These are phyloP conservation scores for Protosalanx chinensis DNA, from an alignment of 2,797 vertebrate species.

Conservation along the genomic window DNA sequence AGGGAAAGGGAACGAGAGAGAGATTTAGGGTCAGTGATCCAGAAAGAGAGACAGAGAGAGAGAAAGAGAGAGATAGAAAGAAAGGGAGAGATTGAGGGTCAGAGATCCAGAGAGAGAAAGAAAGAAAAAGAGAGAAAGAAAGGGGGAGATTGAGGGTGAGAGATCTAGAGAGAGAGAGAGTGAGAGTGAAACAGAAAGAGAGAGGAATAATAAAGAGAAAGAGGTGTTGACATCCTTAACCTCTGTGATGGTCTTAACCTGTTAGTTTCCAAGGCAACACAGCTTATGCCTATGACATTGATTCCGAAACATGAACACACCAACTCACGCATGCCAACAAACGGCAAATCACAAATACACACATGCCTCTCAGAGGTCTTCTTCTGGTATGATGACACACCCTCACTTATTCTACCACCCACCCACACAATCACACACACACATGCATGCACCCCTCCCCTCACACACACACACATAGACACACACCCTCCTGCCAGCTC, in stretches of 20 bases:
- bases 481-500: conserved; percentile 10
- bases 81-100: background rate
- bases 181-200: background rate
- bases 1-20: background rate
- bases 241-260: conserved; percentile 40
- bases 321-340: background rate
- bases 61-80: background rate
- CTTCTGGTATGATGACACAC: background rate
- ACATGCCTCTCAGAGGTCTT: background rate
- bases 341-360: background rate
- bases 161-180: background rate
- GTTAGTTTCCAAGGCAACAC: conserved; percentile 58
- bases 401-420: background rate
- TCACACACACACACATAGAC: conserved; percentile 17
- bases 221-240: conserved; percentile 34
- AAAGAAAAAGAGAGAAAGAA: background rate
- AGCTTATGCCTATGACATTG: conserved; percentile 41
- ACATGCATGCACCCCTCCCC: background rate
- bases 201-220: background rate
- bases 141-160: background rate
- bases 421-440: conserved; percentile 6
- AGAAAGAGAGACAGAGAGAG: background rate
- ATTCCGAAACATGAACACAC: conserved; percentile 21
- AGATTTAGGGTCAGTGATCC: background rate
- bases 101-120: background rate